phyloP scores from a whole-genome alignment of 1,140 invertebrate genomes.

The Listronotus bonariensis region DNA sequence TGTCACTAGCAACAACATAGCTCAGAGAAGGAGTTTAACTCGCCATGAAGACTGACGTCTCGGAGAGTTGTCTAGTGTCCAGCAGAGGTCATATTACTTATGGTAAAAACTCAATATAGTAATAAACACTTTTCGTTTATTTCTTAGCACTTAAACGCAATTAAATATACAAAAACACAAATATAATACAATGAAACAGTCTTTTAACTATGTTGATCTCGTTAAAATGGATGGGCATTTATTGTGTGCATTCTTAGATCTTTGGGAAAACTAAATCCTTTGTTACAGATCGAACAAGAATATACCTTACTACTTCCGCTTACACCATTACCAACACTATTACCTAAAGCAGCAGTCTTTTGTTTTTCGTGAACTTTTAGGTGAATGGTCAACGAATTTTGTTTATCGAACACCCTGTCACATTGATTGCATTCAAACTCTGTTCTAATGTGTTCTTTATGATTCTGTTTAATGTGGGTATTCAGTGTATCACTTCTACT shows the following conservation, averaged over 20 bases:
- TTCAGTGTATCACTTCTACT: constrained; percentile 44
- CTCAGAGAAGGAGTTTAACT: too few relatives aligned
- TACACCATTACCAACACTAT: neutral
- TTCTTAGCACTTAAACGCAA: neutral
- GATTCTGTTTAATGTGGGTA: constrained; percentile 43
- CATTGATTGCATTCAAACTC: constrained; percentile 48
- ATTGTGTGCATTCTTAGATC: constrained; percentile 50
- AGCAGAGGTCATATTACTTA: too few relatives aligned
- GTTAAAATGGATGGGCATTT: constrained; percentile 50
- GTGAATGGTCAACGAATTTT: constrained; percentile 48
- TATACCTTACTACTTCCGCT: constrained; percentile 27
- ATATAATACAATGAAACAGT: constrained; percentile 2
- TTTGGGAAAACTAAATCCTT: constrained; percentile 48
- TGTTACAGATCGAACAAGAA: constrained; percentile 50
- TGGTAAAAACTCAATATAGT: too few relatives aligned
- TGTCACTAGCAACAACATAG: too few relatives aligned
- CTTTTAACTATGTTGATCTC: neutral
- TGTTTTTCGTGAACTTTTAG: constrained; percentile 51
- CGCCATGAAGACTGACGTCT: too few relatives aligned
- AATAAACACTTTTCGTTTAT: neutral
- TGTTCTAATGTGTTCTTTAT: constrained; percentile 33
- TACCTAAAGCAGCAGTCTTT: constrained; percentile 2
- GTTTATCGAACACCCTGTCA: constrained; percentile 49
- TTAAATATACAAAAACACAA: neutral
- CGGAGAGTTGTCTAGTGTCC: too few relatives aligned